Percentiles rank a stretch among this genome's conserved stretches.
phyloP scores from a whole-genome alignment of 2,113 vertebrate genomes.

The Coreoperca whiteheadi region DNA sequence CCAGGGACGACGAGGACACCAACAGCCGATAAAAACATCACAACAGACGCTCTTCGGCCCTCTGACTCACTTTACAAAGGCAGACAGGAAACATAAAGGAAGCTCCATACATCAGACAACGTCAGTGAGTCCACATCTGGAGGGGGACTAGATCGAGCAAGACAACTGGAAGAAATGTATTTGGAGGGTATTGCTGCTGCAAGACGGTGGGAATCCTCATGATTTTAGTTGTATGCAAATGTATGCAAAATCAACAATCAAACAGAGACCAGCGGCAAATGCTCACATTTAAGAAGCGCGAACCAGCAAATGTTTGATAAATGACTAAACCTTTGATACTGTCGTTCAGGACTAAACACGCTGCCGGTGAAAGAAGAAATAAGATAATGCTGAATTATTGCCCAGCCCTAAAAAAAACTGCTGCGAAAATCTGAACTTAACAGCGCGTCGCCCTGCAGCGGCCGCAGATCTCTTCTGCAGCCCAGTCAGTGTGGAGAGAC shows the following conservation, averaged over 20 bases:
- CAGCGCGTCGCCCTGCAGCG: not conserved
- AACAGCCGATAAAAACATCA: slow-evolving; percentile 78
- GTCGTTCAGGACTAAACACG: not conserved
- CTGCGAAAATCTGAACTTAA: no score
- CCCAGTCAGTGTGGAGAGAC: not conserved
- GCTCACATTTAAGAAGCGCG: no score
- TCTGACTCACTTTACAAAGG: not conserved
- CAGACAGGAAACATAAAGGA: not conserved
- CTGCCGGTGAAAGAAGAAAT: not conserved
- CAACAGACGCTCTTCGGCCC: slow-evolving; percentile 46
- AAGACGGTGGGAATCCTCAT: no score
- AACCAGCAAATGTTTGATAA: no score
- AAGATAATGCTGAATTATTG: no score
- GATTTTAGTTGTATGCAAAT: not conserved
- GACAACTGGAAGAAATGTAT: not conserved
- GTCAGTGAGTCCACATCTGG: not conserved
- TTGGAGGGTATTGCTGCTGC: not conserved
- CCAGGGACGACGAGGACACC: slow-evolving; percentile 42
- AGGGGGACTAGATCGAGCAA: no score
- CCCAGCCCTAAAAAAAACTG: not conserved
- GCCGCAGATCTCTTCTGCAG: not conserved
- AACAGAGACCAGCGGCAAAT: no score
- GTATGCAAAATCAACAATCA: no score
- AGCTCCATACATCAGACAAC: not conserved
- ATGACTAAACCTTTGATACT: no score